A percentile compares a stretch with the other conserved stretches of the same genome.
Conservation (phyloP, 1,140 invertebrate genomes). For the Drosophila ananassae region DNA sequence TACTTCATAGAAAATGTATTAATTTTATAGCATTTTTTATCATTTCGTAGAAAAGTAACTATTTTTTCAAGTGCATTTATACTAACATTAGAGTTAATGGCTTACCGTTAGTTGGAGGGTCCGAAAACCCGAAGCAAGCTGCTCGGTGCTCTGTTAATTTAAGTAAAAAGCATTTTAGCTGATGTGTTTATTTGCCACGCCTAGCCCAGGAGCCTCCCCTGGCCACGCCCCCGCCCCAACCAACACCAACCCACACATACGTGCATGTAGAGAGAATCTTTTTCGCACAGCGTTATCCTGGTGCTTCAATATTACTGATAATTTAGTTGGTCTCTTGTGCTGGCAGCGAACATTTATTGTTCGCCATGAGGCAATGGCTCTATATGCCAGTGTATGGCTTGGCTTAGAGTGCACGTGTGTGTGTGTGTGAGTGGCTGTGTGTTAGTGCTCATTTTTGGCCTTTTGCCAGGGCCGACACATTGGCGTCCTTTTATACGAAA, state of each 20-base stretch:
- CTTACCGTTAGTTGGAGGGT: constrained; percentile 59
- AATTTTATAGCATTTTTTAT: not conserved
- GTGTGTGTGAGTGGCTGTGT: constrained; percentile 16
- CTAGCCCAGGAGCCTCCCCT: constrained; percentile 21
- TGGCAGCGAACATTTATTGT: constrained; percentile 68
- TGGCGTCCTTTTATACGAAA: constrained; percentile 80
- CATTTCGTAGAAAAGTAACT: not conserved
- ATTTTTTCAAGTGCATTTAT: constrained; percentile 17
- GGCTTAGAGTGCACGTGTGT: constrained; percentile 8
- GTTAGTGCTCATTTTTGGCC: constrained; percentile 66
- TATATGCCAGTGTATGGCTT: constrained; percentile 17
- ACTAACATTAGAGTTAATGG: constrained; percentile 62
- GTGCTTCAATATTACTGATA: constrained; percentile 73
- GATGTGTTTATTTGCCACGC: constrained; percentile 82
- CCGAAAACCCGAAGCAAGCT: constrained; percentile 64
- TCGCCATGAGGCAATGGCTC: constrained; percentile 63
- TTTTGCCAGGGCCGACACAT: constrained; percentile 75
- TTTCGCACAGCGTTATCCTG: constrained; percentile 34
- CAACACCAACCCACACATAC: constrained; percentile 15
- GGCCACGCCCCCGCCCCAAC: constrained; percentile 12
- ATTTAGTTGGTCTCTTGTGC: constrained; percentile 80
- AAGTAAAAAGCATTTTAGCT: constrained; percentile 80
- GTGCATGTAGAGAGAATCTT: constrained; percentile 1
- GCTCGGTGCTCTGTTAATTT: constrained; percentile 73
- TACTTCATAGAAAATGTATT: not conserved